Evolutionary conservation across 2,888 invertebrate species (phyloP).

Genomic region (Aelia acuminata): DNA sequence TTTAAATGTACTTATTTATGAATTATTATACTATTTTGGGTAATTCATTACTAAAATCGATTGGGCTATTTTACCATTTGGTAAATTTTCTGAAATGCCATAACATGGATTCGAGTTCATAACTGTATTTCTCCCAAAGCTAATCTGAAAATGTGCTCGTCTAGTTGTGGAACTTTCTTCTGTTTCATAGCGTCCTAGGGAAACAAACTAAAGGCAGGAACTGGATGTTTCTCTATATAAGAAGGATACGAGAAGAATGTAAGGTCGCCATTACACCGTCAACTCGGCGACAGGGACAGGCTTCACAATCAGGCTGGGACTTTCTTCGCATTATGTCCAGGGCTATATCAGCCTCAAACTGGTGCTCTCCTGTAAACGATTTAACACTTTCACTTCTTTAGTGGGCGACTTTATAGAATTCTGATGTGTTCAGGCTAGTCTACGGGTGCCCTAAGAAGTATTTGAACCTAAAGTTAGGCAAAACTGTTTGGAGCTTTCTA

Average conservation of each 20-base stretch:
- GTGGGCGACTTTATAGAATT: not conserved
- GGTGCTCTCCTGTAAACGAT: not conserved
- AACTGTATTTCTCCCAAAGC: not conserved
- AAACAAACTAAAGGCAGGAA: not conserved
- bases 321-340: constrained; percentile 2
- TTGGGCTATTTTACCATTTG: not conserved
- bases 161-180: not conserved
- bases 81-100: not conserved
- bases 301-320: not conserved
- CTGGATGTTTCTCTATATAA: not conserved
- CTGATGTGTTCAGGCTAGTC: not conserved
- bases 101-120: not conserved
- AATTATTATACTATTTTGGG: not conserved
- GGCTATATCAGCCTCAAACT: not conserved
- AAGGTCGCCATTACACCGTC: not conserved
- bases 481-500: too few relatives aligned
- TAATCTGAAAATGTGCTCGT: not conserved
- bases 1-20: not conserved
- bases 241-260: not conserved
- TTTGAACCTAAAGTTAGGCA: too few relatives aligned
- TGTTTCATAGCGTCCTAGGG: not conserved
- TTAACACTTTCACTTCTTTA: constrained; percentile 35
- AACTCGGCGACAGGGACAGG: not conserved
- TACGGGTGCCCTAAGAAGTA: not conserved
- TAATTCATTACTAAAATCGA: too few relatives aligned